Conservation (phyloP, 2,113 vertebrate genomes). For the Pseudois nayaur region DNA sequence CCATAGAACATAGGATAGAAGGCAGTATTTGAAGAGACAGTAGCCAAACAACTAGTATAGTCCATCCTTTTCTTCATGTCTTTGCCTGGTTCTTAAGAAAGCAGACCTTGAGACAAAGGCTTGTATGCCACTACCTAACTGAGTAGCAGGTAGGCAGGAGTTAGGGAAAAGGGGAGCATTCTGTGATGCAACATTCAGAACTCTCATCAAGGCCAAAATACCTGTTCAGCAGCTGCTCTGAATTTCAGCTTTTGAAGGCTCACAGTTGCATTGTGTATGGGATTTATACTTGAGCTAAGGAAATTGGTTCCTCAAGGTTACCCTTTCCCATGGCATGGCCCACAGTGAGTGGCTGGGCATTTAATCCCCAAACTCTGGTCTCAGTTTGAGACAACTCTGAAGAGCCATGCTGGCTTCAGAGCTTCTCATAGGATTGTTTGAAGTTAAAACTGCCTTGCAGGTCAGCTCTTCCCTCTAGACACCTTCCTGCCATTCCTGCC, state of each 20-base stretch:
- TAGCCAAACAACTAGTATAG: neutral
- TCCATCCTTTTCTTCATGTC: neutral
- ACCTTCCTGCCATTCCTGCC: neutral
- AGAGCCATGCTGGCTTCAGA: neutral
- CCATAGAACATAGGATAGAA: neutral
- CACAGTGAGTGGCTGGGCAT: neutral
- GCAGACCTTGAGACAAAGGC: neutral
- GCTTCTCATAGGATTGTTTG: neutral
- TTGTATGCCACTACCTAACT: neutral
- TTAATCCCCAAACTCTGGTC: neutral
- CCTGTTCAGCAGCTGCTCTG: neutral
- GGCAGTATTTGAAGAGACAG: neutral
- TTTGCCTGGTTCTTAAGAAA: neutral
- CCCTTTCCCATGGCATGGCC: neutral
- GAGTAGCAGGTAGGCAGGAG: neutral
- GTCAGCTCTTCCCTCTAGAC: neutral
- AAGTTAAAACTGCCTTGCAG: neutral
- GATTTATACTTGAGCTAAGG: neutral
- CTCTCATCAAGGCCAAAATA: neutral
- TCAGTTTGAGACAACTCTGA: neutral
- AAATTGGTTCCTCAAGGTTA: neutral
- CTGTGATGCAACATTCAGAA: neutral
- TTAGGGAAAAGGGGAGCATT: neutral
- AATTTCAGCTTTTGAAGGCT: neutral
- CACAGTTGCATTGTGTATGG: neutral